phyloP scores from a whole-genome alignment of 2,888 invertebrate species.

The Chymomyza amoena region DNA sequence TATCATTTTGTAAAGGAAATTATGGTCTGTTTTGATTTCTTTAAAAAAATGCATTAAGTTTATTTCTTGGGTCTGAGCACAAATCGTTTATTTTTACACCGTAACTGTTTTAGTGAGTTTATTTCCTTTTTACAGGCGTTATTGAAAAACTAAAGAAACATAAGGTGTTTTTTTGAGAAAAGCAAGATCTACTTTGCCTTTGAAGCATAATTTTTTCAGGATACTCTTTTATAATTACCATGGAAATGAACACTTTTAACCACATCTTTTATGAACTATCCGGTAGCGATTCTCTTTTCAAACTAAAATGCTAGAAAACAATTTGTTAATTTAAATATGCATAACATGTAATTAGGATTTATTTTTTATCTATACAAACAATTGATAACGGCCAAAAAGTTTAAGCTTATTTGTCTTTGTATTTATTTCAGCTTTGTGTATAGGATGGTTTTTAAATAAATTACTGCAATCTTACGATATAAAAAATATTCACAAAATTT shows the following conservation, averaged over 20 bases:
- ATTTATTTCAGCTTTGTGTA: slow-evolving; percentile 25
- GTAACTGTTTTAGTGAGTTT: too few relatives aligned
- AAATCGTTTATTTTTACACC: too few relatives aligned
- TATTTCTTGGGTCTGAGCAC: too few relatives aligned
- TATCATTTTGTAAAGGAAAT: too few relatives aligned
- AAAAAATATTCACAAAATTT: not conserved
- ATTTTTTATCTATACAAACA: slow-evolving; percentile 1
- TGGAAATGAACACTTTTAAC: slow-evolving; percentile 25
- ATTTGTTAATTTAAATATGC: slow-evolving; percentile 22
- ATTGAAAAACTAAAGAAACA: too few relatives aligned
- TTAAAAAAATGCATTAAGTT: too few relatives aligned
- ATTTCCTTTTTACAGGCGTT: too few relatives aligned
- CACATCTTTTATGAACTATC: slow-evolving; percentile 32
- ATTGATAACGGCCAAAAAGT: not conserved
- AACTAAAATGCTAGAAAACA: slow-evolving; percentile 43
- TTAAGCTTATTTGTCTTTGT: not conserved
- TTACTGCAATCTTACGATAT: slow-evolving; percentile 20
- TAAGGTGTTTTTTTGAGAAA: too few relatives aligned
- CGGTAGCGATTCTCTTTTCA: slow-evolving; percentile 25
- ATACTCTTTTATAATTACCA: slow-evolving; percentile 42
- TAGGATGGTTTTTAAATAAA: slow-evolving; percentile 37
- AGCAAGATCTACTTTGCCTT: too few relatives aligned
- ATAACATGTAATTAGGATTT: not conserved
- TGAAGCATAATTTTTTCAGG: not conserved
- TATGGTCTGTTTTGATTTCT: too few relatives aligned